A percentile compares a stretch with the other conserved stretches of the same genome.
phyloP scores from a whole-genome alignment of 30 jellyfish, hydroid and myxozoan genomes.

The Cassiopea xamachana region DNA sequence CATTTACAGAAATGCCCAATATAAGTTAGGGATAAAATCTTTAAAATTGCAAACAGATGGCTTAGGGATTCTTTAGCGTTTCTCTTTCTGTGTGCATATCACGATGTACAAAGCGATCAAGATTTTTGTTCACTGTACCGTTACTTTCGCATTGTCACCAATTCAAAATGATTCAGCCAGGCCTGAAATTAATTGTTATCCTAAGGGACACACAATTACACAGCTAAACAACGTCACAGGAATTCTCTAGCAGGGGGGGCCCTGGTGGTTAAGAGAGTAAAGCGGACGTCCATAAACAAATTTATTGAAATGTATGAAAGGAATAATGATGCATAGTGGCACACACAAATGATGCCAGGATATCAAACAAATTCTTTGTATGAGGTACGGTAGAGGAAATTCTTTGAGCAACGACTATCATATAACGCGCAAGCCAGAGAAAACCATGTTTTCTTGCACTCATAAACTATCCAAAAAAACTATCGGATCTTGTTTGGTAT shows the following conservation, averaged over 20 bases:
- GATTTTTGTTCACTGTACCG: conserved; percentile 76
- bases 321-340: neutral
- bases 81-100: conserved; percentile 9
- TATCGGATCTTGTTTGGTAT: no score
- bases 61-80: neutral
- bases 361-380: neutral
- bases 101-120: conserved; percentile 59
- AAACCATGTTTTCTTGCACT: no score
- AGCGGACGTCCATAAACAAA: conserved; percentile 12
- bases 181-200: conserved; percentile 37
- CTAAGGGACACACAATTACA: conserved; percentile 58
- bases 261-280: conserved; percentile 13
- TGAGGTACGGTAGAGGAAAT: no score
- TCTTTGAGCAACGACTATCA: no score
- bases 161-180: conserved; percentile 48
- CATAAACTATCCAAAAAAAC: no score
- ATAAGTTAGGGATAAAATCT: conserved; percentile 19
- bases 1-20: neutral
- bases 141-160: conserved; percentile 64
- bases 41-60: conserved; percentile 57
- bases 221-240: conserved; percentile 25
- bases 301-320: neutral
- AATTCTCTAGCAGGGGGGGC: conserved; percentile 52
- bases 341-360: neutral
- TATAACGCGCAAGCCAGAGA: no score